phyloP scores from a whole-genome alignment of 2,797 vertebrate genomes.

The Sebastes iracundus region DNA sequence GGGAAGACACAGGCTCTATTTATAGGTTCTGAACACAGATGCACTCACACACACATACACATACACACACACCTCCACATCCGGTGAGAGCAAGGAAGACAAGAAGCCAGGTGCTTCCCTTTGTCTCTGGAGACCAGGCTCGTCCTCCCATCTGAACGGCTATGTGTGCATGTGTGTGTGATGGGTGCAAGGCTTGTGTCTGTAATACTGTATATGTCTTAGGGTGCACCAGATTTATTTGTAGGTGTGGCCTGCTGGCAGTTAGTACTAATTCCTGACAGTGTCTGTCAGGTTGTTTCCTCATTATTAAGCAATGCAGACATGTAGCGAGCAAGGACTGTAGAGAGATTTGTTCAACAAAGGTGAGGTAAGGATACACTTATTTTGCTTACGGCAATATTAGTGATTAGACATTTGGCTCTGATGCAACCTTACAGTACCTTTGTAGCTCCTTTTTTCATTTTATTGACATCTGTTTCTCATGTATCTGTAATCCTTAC shows the following conservation, averaged over 20 bases:
- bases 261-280: background rate
- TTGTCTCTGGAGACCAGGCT: conserved; percentile 50
- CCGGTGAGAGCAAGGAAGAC: conserved; percentile 53
- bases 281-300: conserved; percentile 7
- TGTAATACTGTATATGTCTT: background rate
- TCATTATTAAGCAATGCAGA: background rate
- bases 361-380: background rate
- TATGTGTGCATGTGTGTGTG: background rate
- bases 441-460: background rate
- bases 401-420: background rate
- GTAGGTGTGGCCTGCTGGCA: background rate
- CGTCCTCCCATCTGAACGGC: conserved; percentile 11
- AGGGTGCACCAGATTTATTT: background rate
- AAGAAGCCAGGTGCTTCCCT: conserved; percentile 69
- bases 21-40: conserved; percentile 71
- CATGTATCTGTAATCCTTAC: background rate
- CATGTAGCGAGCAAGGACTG: background rate
- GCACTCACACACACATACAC: conserved; percentile 30
- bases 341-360: background rate
- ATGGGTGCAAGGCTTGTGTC: background rate
- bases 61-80: conserved; percentile 42
- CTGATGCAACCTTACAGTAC: background rate
- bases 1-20: conserved; percentile 76
- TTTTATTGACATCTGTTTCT: background rate
- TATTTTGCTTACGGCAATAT: background rate